Evolutionary conservation across 2,113 vertebrate genomes (phyloP).

Genomic region (Hippoglossus stenolepis): DNA sequence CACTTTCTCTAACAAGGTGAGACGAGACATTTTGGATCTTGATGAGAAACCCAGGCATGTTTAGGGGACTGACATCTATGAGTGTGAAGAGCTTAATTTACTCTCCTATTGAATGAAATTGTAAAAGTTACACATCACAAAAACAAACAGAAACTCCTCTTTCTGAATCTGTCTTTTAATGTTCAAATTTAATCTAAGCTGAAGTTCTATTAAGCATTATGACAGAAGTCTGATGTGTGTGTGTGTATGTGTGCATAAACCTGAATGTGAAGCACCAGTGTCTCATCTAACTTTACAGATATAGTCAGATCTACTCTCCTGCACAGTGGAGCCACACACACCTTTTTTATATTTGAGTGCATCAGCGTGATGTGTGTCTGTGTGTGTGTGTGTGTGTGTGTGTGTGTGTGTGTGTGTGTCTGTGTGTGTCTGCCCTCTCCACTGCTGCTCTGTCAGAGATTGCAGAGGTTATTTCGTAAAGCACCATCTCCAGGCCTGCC

Average conservation of each 20-base stretch:
- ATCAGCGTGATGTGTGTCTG: not conserved
- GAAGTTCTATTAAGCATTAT: not conserved
- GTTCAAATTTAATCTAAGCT: not conserved
- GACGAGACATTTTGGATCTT: no score
- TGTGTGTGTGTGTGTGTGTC: conserved; percentile 1
- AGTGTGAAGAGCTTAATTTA: no score
- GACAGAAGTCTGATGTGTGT: no score
- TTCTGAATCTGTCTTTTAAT: no score
- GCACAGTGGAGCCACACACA: not conserved
- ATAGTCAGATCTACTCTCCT: not conserved
- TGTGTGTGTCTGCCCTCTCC: conserved; percentile 23
- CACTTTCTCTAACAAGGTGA: no score
- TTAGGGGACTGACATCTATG: no score
- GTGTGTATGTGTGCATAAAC: no score
- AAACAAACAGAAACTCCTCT: no score
- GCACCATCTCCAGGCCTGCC: conserved; percentile 67
- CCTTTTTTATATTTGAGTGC: not conserved
- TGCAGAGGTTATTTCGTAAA: conserved; percentile 73
- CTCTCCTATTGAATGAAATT: no score
- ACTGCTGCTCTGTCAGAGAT: conserved; percentile 62
- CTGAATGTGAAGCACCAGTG: not conserved
- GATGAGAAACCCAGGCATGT: no score
- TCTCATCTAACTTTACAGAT: not conserved
- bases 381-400: not conserved
- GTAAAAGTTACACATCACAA: no score